Evolutionary conservation across 2,888 invertebrate genomes (phyloP).

Genomic region (Melinaea marsaeus): DNA sequence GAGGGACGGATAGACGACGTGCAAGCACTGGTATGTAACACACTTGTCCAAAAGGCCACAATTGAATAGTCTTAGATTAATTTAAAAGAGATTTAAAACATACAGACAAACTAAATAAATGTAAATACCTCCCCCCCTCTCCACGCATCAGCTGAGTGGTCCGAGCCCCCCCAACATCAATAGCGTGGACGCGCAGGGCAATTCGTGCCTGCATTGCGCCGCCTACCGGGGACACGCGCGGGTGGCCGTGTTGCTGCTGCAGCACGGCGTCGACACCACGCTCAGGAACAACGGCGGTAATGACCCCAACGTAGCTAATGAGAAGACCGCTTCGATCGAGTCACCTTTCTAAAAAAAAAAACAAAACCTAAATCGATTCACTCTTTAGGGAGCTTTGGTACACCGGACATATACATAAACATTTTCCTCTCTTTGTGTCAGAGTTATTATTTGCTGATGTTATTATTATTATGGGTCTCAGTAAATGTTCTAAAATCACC

Average conservation of each 20-base stretch:
- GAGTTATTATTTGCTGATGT: no score
- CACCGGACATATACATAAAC: no score
- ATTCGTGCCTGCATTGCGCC: conserved; percentile 82
- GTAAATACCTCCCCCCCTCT: not conserved
- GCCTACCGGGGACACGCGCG: conserved; percentile 81
- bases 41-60: no score
- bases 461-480: no score
- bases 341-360: no score
- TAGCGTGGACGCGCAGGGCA: conserved; percentile 80
- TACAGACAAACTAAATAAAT: not conserved
- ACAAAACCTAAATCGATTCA: no score
- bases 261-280: conserved; percentile 81
- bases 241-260: conserved; percentile 79
- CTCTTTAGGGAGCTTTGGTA: no score
- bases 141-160: conserved; percentile 67
- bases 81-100: not conserved
- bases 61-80: no score
- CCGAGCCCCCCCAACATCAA: conserved; percentile 79
- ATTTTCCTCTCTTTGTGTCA: no score
- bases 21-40: conserved; percentile 70
- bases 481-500: no score
- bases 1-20: conserved; percentile 78
- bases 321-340: no score
- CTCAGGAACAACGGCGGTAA: conserved; percentile 79
- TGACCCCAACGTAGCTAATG: no score